Percentiles rank a stretch among this genome's conserved stretches.
Evolutionary conservation across 2,888 invertebrate species (phyloP).

Genomic region (Leistus spinibarbis): DNA sequence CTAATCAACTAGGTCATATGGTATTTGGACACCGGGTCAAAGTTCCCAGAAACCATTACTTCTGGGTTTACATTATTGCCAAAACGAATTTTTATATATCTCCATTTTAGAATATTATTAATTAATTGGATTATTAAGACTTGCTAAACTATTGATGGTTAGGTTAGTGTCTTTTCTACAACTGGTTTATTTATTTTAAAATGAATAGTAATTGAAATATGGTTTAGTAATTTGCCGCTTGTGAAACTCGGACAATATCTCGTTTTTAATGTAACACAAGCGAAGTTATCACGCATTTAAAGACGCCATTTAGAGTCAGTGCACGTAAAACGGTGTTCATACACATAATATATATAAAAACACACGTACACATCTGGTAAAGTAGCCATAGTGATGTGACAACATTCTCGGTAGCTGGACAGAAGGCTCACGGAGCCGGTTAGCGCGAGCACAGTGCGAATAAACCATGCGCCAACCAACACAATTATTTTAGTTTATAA

Average conservation of each 20-base stretch:
- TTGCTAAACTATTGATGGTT: too few relatives aligned
- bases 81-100: neutral
- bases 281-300: neutral
- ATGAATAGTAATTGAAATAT: too few relatives aligned
- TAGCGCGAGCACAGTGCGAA: neutral
- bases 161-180: too few relatives aligned
- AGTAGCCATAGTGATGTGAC: neutral
- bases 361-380: neutral
- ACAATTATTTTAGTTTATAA: neutral
- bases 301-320: neutral
- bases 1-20: constrained; percentile 11
- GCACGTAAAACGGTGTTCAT: constrained; percentile 4
- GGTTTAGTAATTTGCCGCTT: too few relatives aligned
- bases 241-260: too few relatives aligned
- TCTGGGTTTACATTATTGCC: neutral
- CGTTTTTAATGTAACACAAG: neutral
- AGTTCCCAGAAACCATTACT: constrained; percentile 5
- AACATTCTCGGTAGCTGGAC: neutral
- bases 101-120: too few relatives aligned
- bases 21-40: constrained; percentile 13
- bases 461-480: neutral
- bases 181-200: too few relatives aligned
- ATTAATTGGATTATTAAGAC: too few relatives aligned
- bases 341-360: neutral
- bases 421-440: neutral